A percentile compares a stretch with the other conserved stretches of the same genome.
Conservation (phyloP, 1,140 invertebrate genomes). For the Rhyzopertha dominica region DNA sequence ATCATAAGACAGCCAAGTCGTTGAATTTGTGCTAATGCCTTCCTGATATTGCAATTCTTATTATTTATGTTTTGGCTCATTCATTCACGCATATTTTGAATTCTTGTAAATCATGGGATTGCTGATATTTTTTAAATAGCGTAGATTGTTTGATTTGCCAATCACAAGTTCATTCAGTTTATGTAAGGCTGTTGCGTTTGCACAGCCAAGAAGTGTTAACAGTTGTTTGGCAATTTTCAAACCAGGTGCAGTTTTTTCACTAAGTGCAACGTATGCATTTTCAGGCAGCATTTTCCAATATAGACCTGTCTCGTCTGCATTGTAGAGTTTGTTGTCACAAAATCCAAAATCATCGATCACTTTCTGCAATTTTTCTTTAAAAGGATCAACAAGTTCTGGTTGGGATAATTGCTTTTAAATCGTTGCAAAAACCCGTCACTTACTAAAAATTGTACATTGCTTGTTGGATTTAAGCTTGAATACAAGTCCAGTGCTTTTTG, state of each 20-base stretch:
- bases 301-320: slow-evolving; percentile 32
- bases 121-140: slow-evolving; percentile 1
- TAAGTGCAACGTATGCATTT: background rate
- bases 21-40: too few species aligned
- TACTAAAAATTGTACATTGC: too few species aligned
- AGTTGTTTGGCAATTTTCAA: background rate
- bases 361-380: background rate
- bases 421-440: too few species aligned
- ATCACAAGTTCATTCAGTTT: slow-evolving; percentile 2
- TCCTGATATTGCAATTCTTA: too few species aligned
- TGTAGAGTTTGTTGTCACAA: slow-evolving; percentile 20
- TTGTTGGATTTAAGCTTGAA: too few species aligned
- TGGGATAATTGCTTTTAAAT: too few species aligned
- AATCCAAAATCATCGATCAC: background rate
- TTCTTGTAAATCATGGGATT: background rate
- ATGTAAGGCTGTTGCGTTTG: background rate
- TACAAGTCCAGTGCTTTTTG: too few species aligned
- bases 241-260: background rate
- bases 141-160: slow-evolving; percentile 1
- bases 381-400: background rate
- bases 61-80: too few species aligned
- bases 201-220: slow-evolving; percentile 1
- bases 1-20: too few species aligned
- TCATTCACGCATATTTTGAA: slow-evolving; percentile 1
- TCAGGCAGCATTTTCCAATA: slow-evolving; percentile 31